These are phyloP conservation scores for Stenopsyche tienmushanensis DNA, from an alignment of 1,140 invertebrate genomes.

Conservation along the genomic window DNA sequence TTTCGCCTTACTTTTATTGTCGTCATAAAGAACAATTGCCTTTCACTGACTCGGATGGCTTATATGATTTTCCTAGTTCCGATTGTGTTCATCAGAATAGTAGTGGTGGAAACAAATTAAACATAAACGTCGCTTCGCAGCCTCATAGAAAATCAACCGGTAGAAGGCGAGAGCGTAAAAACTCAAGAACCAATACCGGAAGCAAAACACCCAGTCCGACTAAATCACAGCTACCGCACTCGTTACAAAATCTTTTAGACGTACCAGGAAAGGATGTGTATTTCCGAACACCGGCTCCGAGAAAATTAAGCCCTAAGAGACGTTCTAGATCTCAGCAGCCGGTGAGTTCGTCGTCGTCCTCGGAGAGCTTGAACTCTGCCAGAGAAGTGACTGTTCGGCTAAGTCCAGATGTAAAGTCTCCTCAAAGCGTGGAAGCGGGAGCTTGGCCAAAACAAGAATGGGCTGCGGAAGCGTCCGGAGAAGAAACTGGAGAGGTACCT, in stretches of 20 bases:
- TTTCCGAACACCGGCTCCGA: slow-evolving; percentile 45
- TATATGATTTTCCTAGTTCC: slow-evolving; percentile 75
- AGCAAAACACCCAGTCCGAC: slow-evolving; percentile 54
- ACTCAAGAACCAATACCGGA: slow-evolving; percentile 50
- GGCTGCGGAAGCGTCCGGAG: slow-evolving; percentile 44
- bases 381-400: slow-evolving; percentile 44
- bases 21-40: slow-evolving; percentile 60
- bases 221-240: slow-evolving; percentile 55
- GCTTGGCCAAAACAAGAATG: slow-evolving; percentile 43
- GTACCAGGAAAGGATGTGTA: slow-evolving; percentile 45
- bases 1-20: slow-evolving; percentile 71
- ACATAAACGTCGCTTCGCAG: slow-evolving; percentile 43
- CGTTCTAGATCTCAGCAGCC: slow-evolving; percentile 48
- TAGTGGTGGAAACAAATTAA: slow-evolving; percentile 48
- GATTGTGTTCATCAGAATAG: slow-evolving; percentile 58
- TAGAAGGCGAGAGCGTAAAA: slow-evolving; percentile 54
- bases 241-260: slow-evolving; percentile 55
- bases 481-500: slow-evolving; percentile 48
- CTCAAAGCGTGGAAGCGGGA: slow-evolving; percentile 45
- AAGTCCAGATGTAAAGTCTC: slow-evolving; percentile 43
- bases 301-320: slow-evolving; percentile 55
- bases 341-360: slow-evolving; percentile 55
- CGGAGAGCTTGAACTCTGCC: slow-evolving; percentile 54
- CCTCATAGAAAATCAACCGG: slow-evolving; percentile 57
- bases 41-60: slow-evolving; percentile 73